A percentile compares a stretch with the other conserved stretches of the same genome.
Evolutionary conservation across 2,113 vertebrate genomes (phyloP).

Genomic region (Nothocercus julius): DNA sequence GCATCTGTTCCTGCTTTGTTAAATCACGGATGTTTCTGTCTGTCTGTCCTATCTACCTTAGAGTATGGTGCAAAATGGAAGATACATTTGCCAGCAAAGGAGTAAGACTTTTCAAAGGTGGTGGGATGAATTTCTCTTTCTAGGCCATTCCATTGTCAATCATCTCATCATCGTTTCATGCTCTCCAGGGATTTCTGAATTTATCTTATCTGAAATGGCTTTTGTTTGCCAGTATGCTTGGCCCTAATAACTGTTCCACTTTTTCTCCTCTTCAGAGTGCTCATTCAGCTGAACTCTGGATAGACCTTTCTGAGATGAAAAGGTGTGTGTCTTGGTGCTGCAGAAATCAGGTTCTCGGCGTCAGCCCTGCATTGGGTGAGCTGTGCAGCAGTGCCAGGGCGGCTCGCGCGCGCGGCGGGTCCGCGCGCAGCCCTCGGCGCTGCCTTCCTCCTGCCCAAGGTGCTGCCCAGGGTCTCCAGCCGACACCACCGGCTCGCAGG

Average conservation of each 20-base stretch:
- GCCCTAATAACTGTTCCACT: not conserved
- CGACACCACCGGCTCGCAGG: too few relatives aligned
- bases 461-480: too few relatives aligned
- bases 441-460: too few relatives aligned
- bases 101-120: not conserved
- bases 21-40: not conserved
- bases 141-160: not conserved
- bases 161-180: not conserved
- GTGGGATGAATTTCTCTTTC: not conserved
- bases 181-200: not conserved
- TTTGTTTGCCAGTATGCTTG: not conserved
- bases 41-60: not conserved
- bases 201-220: not conserved
- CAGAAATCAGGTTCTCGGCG: too few relatives aligned
- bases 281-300: accelerated
- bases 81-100: not conserved
- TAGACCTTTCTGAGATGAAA: too few relatives aligned
- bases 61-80: not conserved
- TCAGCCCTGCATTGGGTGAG: too few relatives aligned
- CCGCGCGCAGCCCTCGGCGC: too few relatives aligned
- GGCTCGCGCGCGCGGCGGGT: too few relatives aligned
- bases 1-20: not conserved
- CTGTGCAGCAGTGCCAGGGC: too few relatives aligned
- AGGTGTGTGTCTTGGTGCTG: not conserved
- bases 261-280: not conserved